These are phyloP conservation scores for Stratiomys singularior DNA, from an alignment of 2,888 invertebrate species.

Conservation along the genomic window DNA sequence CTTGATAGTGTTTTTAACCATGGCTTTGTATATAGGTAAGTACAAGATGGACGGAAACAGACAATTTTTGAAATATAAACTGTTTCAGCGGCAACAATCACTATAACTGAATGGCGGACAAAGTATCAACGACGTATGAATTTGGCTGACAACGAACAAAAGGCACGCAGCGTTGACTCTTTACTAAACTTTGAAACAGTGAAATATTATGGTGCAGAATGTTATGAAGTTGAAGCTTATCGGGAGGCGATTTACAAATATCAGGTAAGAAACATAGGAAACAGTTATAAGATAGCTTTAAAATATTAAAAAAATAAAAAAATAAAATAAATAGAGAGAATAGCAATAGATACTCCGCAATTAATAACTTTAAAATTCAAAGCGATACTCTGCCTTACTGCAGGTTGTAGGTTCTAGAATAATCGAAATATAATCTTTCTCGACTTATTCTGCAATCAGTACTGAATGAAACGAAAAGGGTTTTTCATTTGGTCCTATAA, in stretches of 20 bases:
- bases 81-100: constrained; percentile 81
- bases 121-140: constrained; percentile 96
- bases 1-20: constrained; percentile 91
- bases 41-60: constrained; percentile 19
- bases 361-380: too few species aligned
- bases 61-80: constrained; percentile 14
- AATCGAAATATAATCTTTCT: too few species aligned
- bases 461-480: too few species aligned
- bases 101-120: constrained; percentile 97
- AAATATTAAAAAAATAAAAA: too few species aligned
- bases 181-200: constrained; percentile 98
- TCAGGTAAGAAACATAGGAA: constrained; percentile 73
- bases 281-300: too few species aligned
- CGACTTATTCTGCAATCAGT: too few species aligned
- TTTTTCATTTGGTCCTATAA: too few species aligned
- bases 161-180: constrained; percentile 94
- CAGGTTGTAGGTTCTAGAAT: too few species aligned
- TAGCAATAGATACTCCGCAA: too few species aligned
- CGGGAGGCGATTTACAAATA: constrained; percentile 84
- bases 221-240: constrained; percentile 89
- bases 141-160: constrained; percentile 89
- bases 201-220: constrained; percentile 96
- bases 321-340: too few species aligned
- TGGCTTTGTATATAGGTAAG: constrained; percentile 89
- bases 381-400: too few species aligned